A percentile compares a stretch with the other conserved stretches of the same genome.
Conservation (phyloP, 2,888 invertebrate species). For the Oeneis ivallda region DNA sequence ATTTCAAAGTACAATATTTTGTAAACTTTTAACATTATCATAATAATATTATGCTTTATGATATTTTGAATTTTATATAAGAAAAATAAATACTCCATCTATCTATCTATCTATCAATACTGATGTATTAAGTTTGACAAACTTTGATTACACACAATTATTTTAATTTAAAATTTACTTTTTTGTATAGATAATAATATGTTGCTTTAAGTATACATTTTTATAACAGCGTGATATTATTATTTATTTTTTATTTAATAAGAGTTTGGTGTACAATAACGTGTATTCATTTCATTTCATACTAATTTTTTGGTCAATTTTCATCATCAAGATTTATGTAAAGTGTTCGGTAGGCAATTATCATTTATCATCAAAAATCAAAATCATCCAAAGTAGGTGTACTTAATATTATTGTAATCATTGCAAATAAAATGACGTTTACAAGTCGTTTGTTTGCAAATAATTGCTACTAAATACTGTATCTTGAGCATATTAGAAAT, state of each 20-base stretch:
- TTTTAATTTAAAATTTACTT: neutral
- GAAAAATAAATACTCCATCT: slow-evolving; percentile 4
- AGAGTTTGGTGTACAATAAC: neutral
- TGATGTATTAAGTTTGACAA: neutral
- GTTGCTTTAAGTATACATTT: neutral
- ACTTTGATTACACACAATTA: neutral
- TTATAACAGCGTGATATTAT: neutral
- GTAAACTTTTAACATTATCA: neutral
- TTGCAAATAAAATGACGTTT: neutral
- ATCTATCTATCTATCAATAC: slow-evolving; percentile 9
- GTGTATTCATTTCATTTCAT: no score
- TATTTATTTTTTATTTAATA: no score
- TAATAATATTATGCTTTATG: neutral
- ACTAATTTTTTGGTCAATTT: neutral
- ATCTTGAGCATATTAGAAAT: neutral
- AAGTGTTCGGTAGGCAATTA: no score
- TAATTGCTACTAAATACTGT: neutral
- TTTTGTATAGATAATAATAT: neutral
- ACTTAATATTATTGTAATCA: neutral
- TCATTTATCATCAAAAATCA: neutral
- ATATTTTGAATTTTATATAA: neutral
- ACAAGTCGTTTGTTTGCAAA: neutral
- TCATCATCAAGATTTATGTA: neutral
- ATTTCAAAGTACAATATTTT: neutral
- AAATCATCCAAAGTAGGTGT: neutral